Evolutionary conservation across 2,888 invertebrate species (phyloP), one percentile per base, ranked within the genome.

Genomic region (Caenorhabditis sp.): DNA sequence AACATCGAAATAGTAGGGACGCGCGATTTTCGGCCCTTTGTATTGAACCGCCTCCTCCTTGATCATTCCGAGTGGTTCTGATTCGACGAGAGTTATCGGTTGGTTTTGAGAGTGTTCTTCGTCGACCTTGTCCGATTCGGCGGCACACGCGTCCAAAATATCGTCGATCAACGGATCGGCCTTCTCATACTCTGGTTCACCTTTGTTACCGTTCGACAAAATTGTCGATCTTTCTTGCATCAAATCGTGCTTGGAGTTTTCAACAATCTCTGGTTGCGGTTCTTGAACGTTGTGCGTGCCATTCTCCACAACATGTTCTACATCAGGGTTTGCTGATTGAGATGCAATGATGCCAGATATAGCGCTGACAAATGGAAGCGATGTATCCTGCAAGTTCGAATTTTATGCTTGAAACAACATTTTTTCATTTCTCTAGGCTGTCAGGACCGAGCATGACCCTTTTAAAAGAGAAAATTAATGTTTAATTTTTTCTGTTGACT

Each of bases 181-280:
- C 55, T 63, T 61, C 51, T 68, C 72, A 26, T 73, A 68, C 14
- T 68, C 37, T 19, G 63, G 57, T 12, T 55, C 51, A 2, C 58
- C 54, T 17, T 58, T 58, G 14, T 24, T 58, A 1, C 68, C 72
- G 37, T 73, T 68, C 51, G 67, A 67, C 19, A 73, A 14, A 8
- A 73, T 54, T 43, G 68, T 68, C 14, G 72, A 73, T 26, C 72
- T 50, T 5, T 67, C 58, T 55, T 73, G 72, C 72, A 73, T 73
- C 58, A 68, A 24, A 53, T 71, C 66, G 24, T 71, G 70, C 51
- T 70, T 62, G 6, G 50, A 62, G 14, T 55, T 63, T 50, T 43
- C 37, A 12, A n/a, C 12, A 4, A 19, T 58, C 1, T 10, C 58
- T 27, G 31, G 54, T n/a, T 36, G 26, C 23, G 59, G 50, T 4